phyloP scores from a whole-genome alignment of 1,140 invertebrate species.

The Anoplolepis gracilipes region DNA sequence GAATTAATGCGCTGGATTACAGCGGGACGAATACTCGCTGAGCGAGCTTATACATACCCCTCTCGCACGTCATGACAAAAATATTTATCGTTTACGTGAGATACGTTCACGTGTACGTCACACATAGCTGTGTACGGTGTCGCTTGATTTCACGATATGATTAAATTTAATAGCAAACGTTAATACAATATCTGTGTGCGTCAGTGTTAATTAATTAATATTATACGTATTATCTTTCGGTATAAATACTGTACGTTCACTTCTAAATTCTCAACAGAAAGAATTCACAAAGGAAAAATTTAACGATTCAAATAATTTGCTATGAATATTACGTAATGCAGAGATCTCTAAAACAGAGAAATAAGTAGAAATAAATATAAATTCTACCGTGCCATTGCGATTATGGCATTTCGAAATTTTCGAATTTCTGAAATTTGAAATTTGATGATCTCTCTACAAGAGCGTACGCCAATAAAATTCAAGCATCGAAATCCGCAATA shows the following conservation, averaged over 20 bases:
- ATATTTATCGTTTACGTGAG: slow-evolving; percentile 50
- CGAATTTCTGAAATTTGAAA: not conserved
- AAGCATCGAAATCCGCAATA: slow-evolving; percentile 3
- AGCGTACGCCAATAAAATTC: not conserved
- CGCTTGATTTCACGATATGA: slow-evolving; percentile 28
- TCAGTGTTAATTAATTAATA: slow-evolving; percentile 22
- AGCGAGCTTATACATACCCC: slow-evolving; percentile 11
- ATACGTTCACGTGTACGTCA: slow-evolving; percentile 1
- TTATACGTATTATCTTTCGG: not conserved
- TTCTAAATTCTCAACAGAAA: not conserved
- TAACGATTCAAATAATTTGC: not conserved
- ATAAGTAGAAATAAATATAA: slow-evolving; percentile 3
- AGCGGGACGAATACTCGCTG: slow-evolving; percentile 43
- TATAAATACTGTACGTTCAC: not conserved
- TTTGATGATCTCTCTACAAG: not conserved
- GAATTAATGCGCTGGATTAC: slow-evolving; percentile 62
- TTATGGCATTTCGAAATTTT: not conserved
- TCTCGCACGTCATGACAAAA: slow-evolving; percentile 37
- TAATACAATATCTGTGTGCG: not conserved
- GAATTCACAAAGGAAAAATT: not conserved
- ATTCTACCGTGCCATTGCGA: not conserved
- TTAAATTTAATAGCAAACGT: slow-evolving; percentile 48
- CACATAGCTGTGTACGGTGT: not conserved
- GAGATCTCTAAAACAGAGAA: not conserved
- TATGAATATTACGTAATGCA: not conserved